Evolutionary conservation across 2,113 vertebrate species (phyloP).

Genomic region (Amblyopsis rosae): DNA sequence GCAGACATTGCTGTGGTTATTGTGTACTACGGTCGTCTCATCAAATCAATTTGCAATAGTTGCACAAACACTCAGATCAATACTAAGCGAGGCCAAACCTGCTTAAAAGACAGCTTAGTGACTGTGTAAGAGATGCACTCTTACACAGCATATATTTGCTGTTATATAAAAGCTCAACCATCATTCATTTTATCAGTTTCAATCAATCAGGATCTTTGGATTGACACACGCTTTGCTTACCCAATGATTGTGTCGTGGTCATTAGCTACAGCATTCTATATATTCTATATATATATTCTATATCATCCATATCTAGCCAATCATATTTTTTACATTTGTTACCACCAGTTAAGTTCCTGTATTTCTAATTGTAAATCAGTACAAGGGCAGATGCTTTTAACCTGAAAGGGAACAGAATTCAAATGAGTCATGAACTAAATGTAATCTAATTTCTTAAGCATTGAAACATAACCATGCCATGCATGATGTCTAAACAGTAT

Average conservation of each 20-base stretch:
- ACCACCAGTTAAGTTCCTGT: not conserved
- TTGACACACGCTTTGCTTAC: too few species aligned
- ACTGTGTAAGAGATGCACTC: too few species aligned
- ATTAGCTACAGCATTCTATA: too few species aligned
- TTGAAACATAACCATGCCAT: constrained; percentile 15
- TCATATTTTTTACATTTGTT: too few species aligned
- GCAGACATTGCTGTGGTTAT: constrained; percentile 40
- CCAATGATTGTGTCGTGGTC: too few species aligned
- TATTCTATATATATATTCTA: too few species aligned
- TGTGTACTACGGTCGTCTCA: constrained; percentile 51
- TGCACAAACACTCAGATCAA: constrained; percentile 47
- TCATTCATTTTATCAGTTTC: too few species aligned
- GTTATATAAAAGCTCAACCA: too few species aligned
- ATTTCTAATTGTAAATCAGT: constrained; percentile 21
- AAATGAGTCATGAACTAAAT: constrained; percentile 40
- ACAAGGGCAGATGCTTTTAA: constrained; percentile 27
- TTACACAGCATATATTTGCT: too few species aligned
- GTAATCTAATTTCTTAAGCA: constrained; percentile 34
- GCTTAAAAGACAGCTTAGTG: too few species aligned
- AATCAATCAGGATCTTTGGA: too few species aligned
- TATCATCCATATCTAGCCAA: too few species aligned
- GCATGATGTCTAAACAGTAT: constrained; percentile 17
- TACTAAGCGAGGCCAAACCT: constrained; percentile 19
- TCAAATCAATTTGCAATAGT: constrained; percentile 26
- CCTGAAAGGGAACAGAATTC: constrained; percentile 38